Evolutionary conservation across 2,113 vertebrate species (phyloP).

Genomic region (Ictalurus punctatus): DNA sequence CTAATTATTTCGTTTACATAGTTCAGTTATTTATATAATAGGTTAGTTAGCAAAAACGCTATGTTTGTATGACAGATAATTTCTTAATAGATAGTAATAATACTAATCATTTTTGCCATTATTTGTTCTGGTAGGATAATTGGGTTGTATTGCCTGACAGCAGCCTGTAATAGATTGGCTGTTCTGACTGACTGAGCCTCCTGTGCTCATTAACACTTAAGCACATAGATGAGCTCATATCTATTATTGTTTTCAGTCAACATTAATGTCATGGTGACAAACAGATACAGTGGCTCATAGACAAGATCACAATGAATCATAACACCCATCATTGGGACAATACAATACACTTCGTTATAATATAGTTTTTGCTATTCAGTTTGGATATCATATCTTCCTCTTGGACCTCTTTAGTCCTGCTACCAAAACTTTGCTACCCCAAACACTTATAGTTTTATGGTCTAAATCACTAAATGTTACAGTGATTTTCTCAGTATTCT

Average conservation of each 20-base stretch:
- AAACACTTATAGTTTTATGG: not conserved
- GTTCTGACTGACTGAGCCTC: conserved; percentile 47
- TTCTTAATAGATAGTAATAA: not conserved
- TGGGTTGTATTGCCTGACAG: conserved; percentile 32
- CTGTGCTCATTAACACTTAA: conserved; percentile 44
- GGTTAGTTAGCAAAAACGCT: not conserved
- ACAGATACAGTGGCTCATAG: conserved; percentile 52
- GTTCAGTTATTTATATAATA: not conserved
- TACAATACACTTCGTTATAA: conserved; percentile 10
- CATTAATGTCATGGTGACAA: conserved; percentile 48
- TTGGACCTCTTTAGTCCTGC: not conserved
- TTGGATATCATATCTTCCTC: not conserved
- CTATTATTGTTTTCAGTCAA: conserved; percentile 64
- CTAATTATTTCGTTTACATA: not conserved
- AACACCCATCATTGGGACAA: not conserved
- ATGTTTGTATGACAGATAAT: not conserved
- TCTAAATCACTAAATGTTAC: not conserved
- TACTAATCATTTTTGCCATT: not conserved
- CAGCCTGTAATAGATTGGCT: conserved; percentile 43
- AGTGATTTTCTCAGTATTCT: not conserved
- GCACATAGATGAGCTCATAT: conserved; percentile 56
- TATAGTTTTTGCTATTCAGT: not conserved
- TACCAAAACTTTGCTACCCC: not conserved
- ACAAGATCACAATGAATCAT: conserved; percentile 35
- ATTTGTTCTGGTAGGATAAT: not conserved